phyloP scores from a whole-genome alignment of 2,888 invertebrate genomes.

The Caenorhabditis doughertyi region DNA sequence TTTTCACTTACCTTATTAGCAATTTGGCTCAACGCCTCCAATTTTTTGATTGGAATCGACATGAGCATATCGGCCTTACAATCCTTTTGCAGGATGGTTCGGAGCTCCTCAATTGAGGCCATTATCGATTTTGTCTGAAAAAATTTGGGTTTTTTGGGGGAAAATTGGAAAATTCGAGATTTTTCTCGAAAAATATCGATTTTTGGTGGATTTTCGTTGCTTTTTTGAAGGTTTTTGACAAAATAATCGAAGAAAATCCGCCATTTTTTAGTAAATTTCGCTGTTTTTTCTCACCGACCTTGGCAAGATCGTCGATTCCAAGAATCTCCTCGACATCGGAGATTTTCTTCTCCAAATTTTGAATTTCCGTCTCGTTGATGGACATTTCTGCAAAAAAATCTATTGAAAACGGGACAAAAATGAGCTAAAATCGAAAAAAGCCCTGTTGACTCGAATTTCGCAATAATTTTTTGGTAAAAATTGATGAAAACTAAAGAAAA shows the following conservation, averaged over 20 bases:
- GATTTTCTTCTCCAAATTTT: conserved; percentile 50
- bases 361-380: background rate
- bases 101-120: conserved; percentile 36
- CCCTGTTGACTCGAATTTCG: too few relatives aligned
- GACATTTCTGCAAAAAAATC: conserved; percentile 27
- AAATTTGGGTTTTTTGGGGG: background rate
- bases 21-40: conserved; percentile 31
- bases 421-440: too few relatives aligned
- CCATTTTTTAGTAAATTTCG: background rate
- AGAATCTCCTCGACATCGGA: conserved; percentile 38
- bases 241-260: background rate
- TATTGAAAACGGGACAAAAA: too few relatives aligned
- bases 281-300: conserved; percentile 12
- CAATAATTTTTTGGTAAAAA: too few relatives aligned
- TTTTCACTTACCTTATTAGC: conserved; percentile 32
- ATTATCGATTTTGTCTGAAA: conserved; percentile 41
- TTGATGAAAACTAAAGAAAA: too few relatives aligned
- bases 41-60: conserved; percentile 31
- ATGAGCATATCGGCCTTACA: conserved; percentile 49
- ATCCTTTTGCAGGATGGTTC: conserved; percentile 33
- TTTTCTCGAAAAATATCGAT: background rate
- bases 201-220: background rate
- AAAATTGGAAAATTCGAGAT: background rate
- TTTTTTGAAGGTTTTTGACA: too few relatives aligned
- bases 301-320: conserved; percentile 33